These are phyloP conservation scores for Staurois parvus DNA, from an alignment of 2,797 vertebrate genomes.

Conservation along the genomic window DNA sequence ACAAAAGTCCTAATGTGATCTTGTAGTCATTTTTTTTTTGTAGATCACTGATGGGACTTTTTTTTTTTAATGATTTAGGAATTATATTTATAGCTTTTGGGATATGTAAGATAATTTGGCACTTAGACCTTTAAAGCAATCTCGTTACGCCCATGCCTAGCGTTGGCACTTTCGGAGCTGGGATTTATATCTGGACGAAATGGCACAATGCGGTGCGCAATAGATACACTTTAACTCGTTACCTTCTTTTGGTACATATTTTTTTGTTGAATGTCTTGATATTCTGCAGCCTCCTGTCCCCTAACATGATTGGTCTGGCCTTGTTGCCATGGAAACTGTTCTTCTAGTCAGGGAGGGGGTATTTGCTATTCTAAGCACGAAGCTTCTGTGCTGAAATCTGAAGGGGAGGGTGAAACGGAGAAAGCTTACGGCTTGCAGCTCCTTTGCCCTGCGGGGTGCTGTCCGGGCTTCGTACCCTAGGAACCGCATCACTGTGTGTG, in stretches of 20 bases:
- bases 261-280: slow-evolving; percentile 43
- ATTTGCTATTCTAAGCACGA: slow-evolving; percentile 80
- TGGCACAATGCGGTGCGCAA: slow-evolving; percentile 6
- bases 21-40: background rate
- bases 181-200: background rate
- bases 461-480: slow-evolving; percentile 19
- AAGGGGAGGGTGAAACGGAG: slow-evolving; percentile 54
- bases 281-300: slow-evolving; percentile 62
- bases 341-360: slow-evolving; percentile 72
- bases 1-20: no score
- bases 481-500: background rate
- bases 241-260: slow-evolving; percentile 39
- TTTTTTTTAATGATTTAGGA: background rate
- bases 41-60: background rate
- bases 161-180: background rate
- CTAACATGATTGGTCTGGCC: slow-evolving; percentile 71
- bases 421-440: slow-evolving; percentile 38
- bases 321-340: slow-evolving; percentile 77
- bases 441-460: slow-evolving; percentile 24
- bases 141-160: no score
- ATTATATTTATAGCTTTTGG: no score
- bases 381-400: slow-evolving; percentile 77
- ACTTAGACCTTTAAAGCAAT: background rate
- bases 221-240: slow-evolving; percentile 34
- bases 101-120: background rate